Evolutionary conservation across 2,113 vertebrate species (phyloP).

Genomic region (Clarias batrachus): DNA sequence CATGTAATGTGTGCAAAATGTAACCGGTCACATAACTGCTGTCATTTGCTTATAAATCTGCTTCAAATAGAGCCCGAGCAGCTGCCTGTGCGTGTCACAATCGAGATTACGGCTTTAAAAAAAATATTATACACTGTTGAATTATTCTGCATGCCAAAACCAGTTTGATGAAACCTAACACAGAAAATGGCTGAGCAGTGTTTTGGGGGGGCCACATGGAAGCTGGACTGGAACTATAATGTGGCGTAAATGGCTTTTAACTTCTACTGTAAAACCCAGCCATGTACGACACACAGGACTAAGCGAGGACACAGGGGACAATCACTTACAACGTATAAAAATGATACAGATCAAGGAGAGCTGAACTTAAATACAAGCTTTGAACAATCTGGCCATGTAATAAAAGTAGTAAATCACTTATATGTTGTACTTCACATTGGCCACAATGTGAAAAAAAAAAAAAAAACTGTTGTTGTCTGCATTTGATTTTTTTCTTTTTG

Average conservation of each 20-base stretch:
- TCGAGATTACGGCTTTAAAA: constrained; percentile 49
- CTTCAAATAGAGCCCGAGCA: constrained; percentile 24
- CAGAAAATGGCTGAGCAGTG: constrained; percentile 58
- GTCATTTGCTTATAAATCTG: constrained; percentile 45
- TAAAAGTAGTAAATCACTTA: neutral
- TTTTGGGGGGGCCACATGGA: constrained; percentile 63
- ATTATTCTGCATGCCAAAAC: constrained; percentile 66
- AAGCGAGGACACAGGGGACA: constrained; percentile 8
- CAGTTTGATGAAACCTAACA: constrained; percentile 57
- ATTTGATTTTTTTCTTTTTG: no score
- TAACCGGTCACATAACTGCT: constrained; percentile 33
- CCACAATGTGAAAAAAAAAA: no score
- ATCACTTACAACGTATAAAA: neutral
- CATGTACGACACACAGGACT: constrained; percentile 33
- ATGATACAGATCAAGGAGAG: neutral
- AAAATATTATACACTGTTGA: constrained; percentile 61
- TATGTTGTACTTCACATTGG: neutral
- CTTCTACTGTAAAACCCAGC: constrained; percentile 63
- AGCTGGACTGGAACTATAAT: constrained; percentile 69
- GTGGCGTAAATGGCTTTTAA: constrained; percentile 59
- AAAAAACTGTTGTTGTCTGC: no score
- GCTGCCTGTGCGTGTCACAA: constrained; percentile 35
- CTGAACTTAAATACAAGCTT: neutral
- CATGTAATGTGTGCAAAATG: neutral
- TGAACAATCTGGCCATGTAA: neutral